These are phyloP conservation scores for Erebia ligea DNA, from an alignment of 2,888 invertebrate species.

Conservation along the genomic window DNA sequence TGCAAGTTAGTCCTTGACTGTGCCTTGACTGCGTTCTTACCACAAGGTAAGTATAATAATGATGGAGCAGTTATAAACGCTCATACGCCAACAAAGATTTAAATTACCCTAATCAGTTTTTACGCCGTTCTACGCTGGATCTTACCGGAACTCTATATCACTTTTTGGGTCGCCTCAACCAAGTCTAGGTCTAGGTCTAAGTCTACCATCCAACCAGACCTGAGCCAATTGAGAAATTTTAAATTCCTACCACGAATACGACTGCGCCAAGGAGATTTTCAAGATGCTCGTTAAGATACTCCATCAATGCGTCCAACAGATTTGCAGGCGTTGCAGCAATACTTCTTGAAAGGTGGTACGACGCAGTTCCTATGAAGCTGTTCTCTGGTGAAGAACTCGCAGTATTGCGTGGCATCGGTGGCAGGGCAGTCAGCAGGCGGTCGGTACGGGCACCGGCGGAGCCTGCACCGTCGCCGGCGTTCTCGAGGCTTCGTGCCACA, in stretches of 20 bases:
- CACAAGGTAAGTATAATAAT: too few species aligned
- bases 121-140: not conserved
- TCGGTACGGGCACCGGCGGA: constrained; percentile 62
- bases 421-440: constrained; percentile 53
- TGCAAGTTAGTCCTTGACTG: not conserved
- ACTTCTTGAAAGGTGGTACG: constrained; percentile 80
- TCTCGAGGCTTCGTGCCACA: constrained; percentile 82
- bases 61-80: too few species aligned
- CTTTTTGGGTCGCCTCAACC: not conserved
- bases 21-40: not conserved
- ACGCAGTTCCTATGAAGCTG: constrained; percentile 80
- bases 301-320: constrained; percentile 40
- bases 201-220: not conserved
- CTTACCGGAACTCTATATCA: not conserved
- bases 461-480: constrained; percentile 78
- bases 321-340: constrained; percentile 84
- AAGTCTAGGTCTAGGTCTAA: not conserved
- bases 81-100: not conserved
- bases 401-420: constrained; percentile 74
- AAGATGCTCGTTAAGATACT: constrained; percentile 13
- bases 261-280: not conserved
- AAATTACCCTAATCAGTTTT: not conserved
- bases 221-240: not conserved
- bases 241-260: not conserved
- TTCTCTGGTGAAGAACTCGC: constrained; percentile 67